Evolutionary conservation across 1,140 invertebrate species (phyloP), one percentile per base, ranked within the genome.

Genomic region (Triops longicaudatus): DNA sequence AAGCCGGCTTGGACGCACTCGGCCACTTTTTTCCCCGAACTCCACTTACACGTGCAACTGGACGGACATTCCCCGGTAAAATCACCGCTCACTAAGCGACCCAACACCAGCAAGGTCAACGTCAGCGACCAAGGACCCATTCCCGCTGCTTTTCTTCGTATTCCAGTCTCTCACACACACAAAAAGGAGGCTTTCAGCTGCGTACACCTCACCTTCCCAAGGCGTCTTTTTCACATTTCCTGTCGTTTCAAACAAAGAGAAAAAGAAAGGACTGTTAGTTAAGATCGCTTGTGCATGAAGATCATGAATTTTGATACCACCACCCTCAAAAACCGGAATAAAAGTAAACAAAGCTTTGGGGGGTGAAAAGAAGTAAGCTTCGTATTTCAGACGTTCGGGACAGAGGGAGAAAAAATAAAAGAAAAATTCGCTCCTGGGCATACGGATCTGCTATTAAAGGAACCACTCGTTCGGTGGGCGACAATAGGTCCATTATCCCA

Each of bases 31-130:
- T 95, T 95, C 31, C 93, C 93, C 17, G 90, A 92, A 17, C 91
- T 91, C 93, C 94, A 96, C 85, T 93, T 94, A 86, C 93, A 96
- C 79, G 88, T 88, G 83, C 93, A 95, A 76, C 91, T 89, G 14
- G 86, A 83, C 71, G 92, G 92, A 82, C 93, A 94, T 81, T 92
- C 91, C n/a, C 74, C 63, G 14, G 91, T 91, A 91, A 92, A 94
- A 83, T 94, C 92, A 14, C 50, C 17, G 50, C 50, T 63, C 50
- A 63, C 50, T 22, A 9, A 63, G 6, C 22, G n/a, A 63, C 50
- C 50, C 17, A 63, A 63, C 22, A 63, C 50, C 22, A 63, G 50
- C 50, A 63, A 63, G 50, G 50, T 63, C 50, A 63, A 22, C 14
- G 50, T 63, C 10, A 63, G 17, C 50, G 50, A n/a, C 50, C 50